A percentile compares a stretch with the other conserved stretches of the same genome.
Evolutionary conservation across 2,797 vertebrate species (phyloP).

Genomic region (Gymnoscopelus braueri): DNA sequence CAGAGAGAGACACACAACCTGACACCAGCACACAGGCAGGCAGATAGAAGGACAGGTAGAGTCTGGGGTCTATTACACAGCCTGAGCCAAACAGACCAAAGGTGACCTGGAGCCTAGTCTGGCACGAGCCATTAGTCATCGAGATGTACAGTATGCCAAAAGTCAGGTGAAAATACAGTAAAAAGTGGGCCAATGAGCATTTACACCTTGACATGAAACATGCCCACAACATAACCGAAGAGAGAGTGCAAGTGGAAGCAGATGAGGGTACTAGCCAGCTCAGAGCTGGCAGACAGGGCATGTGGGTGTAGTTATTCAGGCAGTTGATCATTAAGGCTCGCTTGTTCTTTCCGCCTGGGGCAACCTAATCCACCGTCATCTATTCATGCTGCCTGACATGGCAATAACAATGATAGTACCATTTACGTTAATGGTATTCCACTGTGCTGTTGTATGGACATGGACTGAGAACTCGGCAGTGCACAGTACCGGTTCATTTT

Average conservation of each 20-base stretch:
- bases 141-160: slow-evolving; percentile 4
- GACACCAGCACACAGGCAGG: slow-evolving; percentile 42
- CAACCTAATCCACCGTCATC: slow-evolving; percentile 51
- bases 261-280: slow-evolving; percentile 30
- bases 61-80: slow-evolving; percentile 28
- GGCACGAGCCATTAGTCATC: background rate
- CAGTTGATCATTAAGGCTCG: slow-evolving; percentile 62
- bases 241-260: slow-evolving; percentile 24
- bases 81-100: slow-evolving; percentile 20
- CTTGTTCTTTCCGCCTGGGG: slow-evolving; percentile 61
- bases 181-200: slow-evolving; percentile 4
- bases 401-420: slow-evolving; percentile 40
- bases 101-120: slow-evolving; percentile 23
- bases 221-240: background rate
- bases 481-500: background rate
- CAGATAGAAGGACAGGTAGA: slow-evolving; percentile 15
- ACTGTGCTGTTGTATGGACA: background rate
- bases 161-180: slow-evolving; percentile 27
- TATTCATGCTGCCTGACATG: slow-evolving; percentile 62
- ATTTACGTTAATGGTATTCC: slow-evolving; percentile 20
- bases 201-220: slow-evolving; percentile 30
- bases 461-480: background rate
- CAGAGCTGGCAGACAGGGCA: slow-evolving; percentile 33
- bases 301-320: slow-evolving; percentile 64
- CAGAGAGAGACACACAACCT: slow-evolving; percentile 52